Percentiles rank a stretch among this genome's conserved stretches.
Conservation (phyloP, 30 jellyfish, hydroid and myxozoan genomes). For the Mastigias papua region DNA sequence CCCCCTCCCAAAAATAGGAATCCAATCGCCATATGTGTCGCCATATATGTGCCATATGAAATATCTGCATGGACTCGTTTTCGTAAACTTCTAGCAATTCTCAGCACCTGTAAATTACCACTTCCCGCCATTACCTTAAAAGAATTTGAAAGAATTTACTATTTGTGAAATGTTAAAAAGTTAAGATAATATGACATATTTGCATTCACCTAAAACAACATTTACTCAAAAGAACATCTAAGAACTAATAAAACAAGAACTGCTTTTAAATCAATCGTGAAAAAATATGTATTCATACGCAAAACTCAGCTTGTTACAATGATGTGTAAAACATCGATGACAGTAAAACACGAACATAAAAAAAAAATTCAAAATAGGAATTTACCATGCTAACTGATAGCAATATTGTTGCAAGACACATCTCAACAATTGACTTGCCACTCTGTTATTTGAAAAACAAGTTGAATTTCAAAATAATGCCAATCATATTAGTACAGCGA, state of each 20-base stretch:
- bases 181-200: no score
- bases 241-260: no score
- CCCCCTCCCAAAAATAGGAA: constrained; percentile 97
- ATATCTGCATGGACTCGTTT: constrained; percentile 77
- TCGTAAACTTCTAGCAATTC: constrained; percentile 91
- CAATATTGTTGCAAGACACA: constrained; percentile 77
- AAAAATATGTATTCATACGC: no score
- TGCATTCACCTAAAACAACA: no score
- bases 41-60: constrained; percentile 92
- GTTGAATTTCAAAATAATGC: no score
- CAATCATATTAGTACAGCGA: no score
- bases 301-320: no score
- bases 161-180: no score
- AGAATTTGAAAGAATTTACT: not conserved
- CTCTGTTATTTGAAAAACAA: constrained; percentile 47
- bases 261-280: no score
- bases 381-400: constrained; percentile 85
- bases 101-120: constrained; percentile 85
- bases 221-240: no score
- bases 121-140: constrained; percentile 96
- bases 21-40: constrained; percentile 97
- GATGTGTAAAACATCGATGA: not conserved
- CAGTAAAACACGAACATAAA: not conserved
- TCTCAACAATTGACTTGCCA: constrained; percentile 85
- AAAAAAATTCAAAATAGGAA: not conserved